Percentiles rank a stretch among this genome's conserved stretches.
Evolutionary conservation across 2,113 vertebrate genomes (phyloP).

Genomic region (Plectropomus leopardus): DNA sequence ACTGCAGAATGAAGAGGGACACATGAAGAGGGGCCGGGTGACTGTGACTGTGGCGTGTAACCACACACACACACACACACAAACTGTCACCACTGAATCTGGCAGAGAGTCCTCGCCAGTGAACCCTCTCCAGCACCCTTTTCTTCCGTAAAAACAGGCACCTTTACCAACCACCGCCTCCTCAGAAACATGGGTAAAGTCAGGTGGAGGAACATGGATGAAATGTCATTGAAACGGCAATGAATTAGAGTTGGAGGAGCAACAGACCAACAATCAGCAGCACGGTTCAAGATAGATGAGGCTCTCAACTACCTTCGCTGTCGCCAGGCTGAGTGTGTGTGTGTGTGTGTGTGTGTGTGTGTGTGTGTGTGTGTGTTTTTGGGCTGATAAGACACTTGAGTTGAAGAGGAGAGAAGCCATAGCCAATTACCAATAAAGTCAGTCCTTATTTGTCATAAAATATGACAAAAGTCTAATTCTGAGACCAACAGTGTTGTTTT

Average conservation of each 20-base stretch:
- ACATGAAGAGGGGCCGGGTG: conserved; percentile 77
- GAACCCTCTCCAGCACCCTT: conserved; percentile 54
- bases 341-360: conserved; percentile 84
- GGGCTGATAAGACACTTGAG: conserved; percentile 81
- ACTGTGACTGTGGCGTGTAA: conserved; percentile 60
- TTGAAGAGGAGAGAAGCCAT: conserved; percentile 51
- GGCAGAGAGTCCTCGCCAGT: conserved; percentile 51
- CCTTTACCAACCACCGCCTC: conserved; percentile 32
- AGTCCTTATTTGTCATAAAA: conserved; percentile 57
- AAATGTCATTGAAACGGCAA: conserved; percentile 79
- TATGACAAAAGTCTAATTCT: conserved; percentile 37
- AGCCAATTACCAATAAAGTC: conserved; percentile 45
- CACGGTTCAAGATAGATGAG: conserved; percentile 81
- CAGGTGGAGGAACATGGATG: conserved; percentile 50
- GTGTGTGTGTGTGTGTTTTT: conserved; percentile 73
- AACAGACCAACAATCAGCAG: conserved; percentile 64
- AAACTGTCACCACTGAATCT: conserved; percentile 61
- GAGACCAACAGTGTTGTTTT: background rate
- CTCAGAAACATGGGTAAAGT: conserved; percentile 45
- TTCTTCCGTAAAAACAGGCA: background rate
- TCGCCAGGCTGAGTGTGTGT: conserved; percentile 55
- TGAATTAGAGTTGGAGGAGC: conserved; percentile 48
- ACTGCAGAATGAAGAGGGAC: conserved; percentile 87
- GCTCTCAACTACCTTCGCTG: conserved; percentile 64
- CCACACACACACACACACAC: conserved; percentile 52